Conservation (phyloP, 2,797 vertebrate genomes). For the Knipowitschia caucasica region DNA sequence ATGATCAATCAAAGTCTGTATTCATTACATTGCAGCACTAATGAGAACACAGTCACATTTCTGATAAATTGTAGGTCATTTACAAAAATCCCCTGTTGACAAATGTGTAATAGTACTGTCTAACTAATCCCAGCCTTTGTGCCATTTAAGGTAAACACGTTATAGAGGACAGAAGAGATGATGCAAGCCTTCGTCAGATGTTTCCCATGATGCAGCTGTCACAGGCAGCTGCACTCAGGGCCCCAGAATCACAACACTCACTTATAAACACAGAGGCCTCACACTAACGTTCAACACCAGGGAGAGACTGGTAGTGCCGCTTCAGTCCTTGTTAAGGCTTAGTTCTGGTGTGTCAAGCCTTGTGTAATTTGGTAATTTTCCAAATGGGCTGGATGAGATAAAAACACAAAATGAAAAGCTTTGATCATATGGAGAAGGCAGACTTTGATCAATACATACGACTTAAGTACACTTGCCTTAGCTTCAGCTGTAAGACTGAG, state of each 20-base stretch:
- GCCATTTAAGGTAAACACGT: no score
- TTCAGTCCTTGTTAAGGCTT: background rate
- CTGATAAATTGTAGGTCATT: background rate
- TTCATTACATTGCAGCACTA: no score
- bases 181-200: constrained; percentile 69
- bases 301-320: background rate
- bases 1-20: no score
- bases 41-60: no score
- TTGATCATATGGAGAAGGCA: background rate
- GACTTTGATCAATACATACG: background rate
- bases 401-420: no score
- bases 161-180: constrained; percentile 50
- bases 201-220: constrained; percentile 67
- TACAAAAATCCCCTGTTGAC: background rate
- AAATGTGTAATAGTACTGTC: background rate
- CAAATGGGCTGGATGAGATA: no score
- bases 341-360: background rate
- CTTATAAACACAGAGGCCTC: constrained; percentile 22
- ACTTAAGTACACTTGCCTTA: constrained; percentile 1
- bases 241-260: constrained; percentile 30
- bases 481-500: constrained; percentile 12
- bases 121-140: background rate
- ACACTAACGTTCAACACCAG: constrained; percentile 19
- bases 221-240: constrained; percentile 57
- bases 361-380: no score